Conservation (phyloP, 2,888 invertebrate species). For the Cephus sareptanus region DNA sequence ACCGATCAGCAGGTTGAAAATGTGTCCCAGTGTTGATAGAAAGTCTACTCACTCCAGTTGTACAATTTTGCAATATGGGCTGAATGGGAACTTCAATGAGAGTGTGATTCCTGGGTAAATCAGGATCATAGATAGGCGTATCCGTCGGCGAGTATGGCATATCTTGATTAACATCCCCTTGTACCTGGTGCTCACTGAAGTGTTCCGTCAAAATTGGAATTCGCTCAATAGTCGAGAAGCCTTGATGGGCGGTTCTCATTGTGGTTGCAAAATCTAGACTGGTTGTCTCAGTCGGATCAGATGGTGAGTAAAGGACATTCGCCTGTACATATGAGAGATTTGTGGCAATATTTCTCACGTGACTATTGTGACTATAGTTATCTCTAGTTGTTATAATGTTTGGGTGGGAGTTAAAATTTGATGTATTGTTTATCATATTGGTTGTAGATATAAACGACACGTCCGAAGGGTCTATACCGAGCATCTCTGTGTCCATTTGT, state of each 20-base stretch:
- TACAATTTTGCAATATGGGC: background rate
- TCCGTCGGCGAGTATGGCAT: slow-evolving; percentile 55
- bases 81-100: background rate
- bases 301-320: slow-evolving; percentile 33
- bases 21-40: background rate
- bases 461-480: slow-evolving; percentile 49
- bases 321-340: slow-evolving; percentile 1
- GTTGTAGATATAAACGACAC: slow-evolving; percentile 37
- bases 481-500: slow-evolving; percentile 40
- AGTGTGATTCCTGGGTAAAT: slow-evolving; percentile 29
- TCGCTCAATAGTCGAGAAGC: background rate
- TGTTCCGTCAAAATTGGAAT: background rate
- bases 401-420: background rate
- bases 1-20: background rate
- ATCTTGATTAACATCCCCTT: slow-evolving; percentile 21
- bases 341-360: background rate
- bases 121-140: slow-evolving; percentile 46
- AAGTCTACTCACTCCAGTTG: background rate
- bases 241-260: slow-evolving; percentile 8
- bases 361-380: background rate
- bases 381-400: background rate
- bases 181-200: background rate
- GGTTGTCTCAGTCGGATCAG: slow-evolving; percentile 28
- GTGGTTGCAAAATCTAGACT: background rate
- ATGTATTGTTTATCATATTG: background rate